Percentiles rank a stretch among this genome's conserved stretches.
Evolutionary conservation across 2,888 invertebrate genomes (phyloP).

Genomic region (Andrena camellia): DNA sequence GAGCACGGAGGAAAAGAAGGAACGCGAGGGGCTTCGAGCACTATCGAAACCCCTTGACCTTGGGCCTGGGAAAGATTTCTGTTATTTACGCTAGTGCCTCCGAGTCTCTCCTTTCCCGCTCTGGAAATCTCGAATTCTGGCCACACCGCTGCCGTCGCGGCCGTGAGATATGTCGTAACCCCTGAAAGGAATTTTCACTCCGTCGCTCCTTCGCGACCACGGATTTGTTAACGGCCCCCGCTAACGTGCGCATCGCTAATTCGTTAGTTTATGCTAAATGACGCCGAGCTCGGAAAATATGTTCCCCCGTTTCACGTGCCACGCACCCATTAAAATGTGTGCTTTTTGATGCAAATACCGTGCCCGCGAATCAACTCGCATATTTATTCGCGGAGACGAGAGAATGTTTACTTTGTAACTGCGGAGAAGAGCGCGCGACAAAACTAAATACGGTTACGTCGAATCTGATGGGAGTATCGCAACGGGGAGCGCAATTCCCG

Average conservation of each 20-base stretch:
- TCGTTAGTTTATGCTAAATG: conserved; percentile 15
- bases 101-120: not conserved
- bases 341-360: conserved; percentile 12
- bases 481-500: not conserved
- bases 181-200: not conserved
- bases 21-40: conserved; percentile 20
- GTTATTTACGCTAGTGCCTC: conserved; percentile 46
- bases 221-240: conserved; percentile 1
- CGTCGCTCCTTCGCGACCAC: not conserved
- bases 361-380: not conserved
- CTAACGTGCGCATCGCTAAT: not conserved
- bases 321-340: not conserved
- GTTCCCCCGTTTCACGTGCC: not conserved
- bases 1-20: conserved; percentile 24
- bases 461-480: not conserved
- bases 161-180: conserved; percentile 14
- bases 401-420: conserved; percentile 2
- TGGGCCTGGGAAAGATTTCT: conserved; percentile 42
- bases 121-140: not conserved
- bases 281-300: not conserved
- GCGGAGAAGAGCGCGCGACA: not conserved
- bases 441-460: not conserved
- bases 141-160: not conserved
- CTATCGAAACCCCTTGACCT: conserved; percentile 56
- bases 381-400: not conserved